phyloP scores from a whole-genome alignment of 2,113 vertebrate genomes.

The Himantopus leucocephalus region DNA sequence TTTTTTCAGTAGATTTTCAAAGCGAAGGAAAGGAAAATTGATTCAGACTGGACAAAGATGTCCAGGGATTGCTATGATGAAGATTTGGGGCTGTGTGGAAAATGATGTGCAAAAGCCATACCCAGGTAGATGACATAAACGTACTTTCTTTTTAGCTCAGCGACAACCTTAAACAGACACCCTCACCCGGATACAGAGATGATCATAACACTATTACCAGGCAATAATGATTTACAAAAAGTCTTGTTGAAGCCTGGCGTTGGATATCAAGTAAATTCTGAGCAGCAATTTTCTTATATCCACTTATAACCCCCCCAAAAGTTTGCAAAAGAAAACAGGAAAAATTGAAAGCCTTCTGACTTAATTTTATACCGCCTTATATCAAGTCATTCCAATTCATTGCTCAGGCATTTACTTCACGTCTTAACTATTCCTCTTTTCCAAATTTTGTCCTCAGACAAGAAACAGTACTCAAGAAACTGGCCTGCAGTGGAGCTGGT shows the following conservation, averaged over 20 bases:
- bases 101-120: background rate
- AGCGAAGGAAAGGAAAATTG: background rate
- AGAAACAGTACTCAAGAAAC: background rate
- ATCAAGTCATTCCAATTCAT: conserved; percentile 42
- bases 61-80: background rate
- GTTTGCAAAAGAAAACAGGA: background rate
- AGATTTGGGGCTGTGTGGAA: background rate
- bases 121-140: background rate
- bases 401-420: conserved; percentile 25
- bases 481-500: background rate
- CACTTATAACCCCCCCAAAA: background rate
- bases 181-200: background rate
- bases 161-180: background rate
- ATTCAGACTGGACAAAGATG: background rate
- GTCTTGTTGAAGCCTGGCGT: background rate
- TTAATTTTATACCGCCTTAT: conserved; percentile 57
- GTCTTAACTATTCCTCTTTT: conserved; percentile 9
- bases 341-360: conserved; percentile 44
- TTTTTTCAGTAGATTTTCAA: background rate
- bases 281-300: conserved; percentile 8
- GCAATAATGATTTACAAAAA: background rate
- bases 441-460: background rate
- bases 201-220: background rate
- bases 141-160: background rate
- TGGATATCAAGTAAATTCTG: background rate